Evolutionary conservation across 2,113 vertebrate genomes (phyloP).

Genomic region (Pleuronectes platessa): DNA sequence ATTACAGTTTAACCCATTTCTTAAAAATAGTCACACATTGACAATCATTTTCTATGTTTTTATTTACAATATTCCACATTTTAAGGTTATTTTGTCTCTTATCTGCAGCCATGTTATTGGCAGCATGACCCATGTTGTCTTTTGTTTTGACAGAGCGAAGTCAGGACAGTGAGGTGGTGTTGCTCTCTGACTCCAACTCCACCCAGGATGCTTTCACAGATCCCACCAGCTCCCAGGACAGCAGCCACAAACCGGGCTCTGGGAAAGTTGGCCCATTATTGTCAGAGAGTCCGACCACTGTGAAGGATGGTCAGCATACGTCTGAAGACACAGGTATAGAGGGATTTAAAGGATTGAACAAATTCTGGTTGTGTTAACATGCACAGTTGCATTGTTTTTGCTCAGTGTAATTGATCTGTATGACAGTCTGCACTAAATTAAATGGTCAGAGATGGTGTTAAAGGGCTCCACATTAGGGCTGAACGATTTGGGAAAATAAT

Average conservation of each 20-base stretch:
- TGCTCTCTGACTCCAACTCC: conserved; percentile 96
- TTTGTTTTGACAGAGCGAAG: conserved; percentile 88
- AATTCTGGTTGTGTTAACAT: background rate
- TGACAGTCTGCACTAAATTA: background rate
- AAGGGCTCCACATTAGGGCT: no score
- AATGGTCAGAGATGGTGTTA: no score
- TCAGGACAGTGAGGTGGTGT: conserved; percentile 93
- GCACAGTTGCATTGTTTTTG: background rate
- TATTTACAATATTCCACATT: conserved; percentile 16
- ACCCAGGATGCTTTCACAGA: conserved; percentile 95
- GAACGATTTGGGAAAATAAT: no score
- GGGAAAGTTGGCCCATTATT: conserved; percentile 84
- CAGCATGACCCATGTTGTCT: conserved; percentile 56
- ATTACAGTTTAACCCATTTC: no score
- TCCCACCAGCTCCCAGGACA: conserved; percentile 90
- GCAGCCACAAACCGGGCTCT: conserved; percentile 84
- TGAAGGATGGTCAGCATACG: conserved; percentile 83
- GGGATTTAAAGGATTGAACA: background rate
- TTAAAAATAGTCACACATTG: background rate
- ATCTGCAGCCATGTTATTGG: conserved; percentile 12
- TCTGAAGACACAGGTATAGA: conserved; percentile 86
- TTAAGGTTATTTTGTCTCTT: conserved; percentile 8
- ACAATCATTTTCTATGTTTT: conserved; percentile 3
- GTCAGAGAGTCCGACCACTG: conserved; percentile 79
- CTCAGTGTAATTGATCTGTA: background rate